Evolutionary conservation across 92 coral and sea anemone species (phyloP).

Genomic region (Actinostola sp.): DNA sequence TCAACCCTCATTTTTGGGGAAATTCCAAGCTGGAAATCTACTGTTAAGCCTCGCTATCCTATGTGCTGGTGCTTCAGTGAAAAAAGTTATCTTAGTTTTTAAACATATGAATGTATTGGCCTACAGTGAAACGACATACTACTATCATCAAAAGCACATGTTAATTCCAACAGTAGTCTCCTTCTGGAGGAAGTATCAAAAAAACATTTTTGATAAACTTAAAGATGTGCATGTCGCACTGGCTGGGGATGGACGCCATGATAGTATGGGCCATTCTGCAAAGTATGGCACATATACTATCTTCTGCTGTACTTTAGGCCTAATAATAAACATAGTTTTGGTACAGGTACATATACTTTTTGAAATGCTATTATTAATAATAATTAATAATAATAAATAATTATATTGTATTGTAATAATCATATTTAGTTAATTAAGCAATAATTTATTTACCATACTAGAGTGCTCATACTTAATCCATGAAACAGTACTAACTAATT

Average conservation of each 20-base stretch:
- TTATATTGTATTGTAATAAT: too few species aligned
- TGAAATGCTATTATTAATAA: too few species aligned
- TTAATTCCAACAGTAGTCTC: slow-evolving; percentile 42
- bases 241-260: slow-evolving; percentile 62
- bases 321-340: too few species aligned
- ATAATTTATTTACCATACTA: too few species aligned
- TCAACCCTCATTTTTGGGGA: slow-evolving; percentile 28
- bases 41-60: slow-evolving; percentile 42
- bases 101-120: slow-evolving; percentile 40
- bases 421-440: too few species aligned
- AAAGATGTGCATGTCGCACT: slow-evolving; percentile 44
- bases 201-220: slow-evolving; percentile 17
- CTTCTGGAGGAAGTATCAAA: slow-evolving; percentile 40
- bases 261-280: slow-evolving; percentile 63
- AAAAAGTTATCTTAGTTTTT: slow-evolving; percentile 24
- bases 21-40: slow-evolving; percentile 34
- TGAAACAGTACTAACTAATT: too few species aligned
- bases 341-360: too few species aligned
- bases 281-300: slow-evolving; percentile 54
- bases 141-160: slow-evolving; percentile 53
- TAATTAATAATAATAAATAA: too few species aligned
- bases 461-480: too few species aligned
- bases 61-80: slow-evolving; percentile 45
- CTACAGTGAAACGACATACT: slow-evolving; percentile 42
- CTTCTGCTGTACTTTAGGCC: slow-evolving; percentile 46